Evolutionary conservation across 2,113 vertebrate genomes (phyloP).

Genomic region (Megaptera novaeangliae): DNA sequence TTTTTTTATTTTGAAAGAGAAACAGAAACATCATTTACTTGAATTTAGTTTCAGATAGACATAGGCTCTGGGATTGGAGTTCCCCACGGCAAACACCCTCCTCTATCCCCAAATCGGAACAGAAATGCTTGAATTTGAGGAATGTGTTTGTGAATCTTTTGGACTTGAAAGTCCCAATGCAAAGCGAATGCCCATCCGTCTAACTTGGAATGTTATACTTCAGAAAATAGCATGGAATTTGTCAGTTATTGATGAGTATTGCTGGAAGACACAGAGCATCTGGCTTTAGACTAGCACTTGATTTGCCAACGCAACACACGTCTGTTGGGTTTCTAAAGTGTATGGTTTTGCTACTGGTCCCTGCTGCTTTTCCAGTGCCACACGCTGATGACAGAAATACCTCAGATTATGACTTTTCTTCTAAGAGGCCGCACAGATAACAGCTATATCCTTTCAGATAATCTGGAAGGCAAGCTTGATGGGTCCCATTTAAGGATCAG

Average conservation of each 20-base stretch:
- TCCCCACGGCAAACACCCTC: neutral
- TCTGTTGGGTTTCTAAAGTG: conserved; percentile 31
- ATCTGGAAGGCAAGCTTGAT: neutral
- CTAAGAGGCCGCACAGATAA: neutral
- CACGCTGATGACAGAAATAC: neutral
- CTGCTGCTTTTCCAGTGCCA: neutral
- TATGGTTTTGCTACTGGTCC: conserved; percentile 4
- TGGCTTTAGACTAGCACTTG: conserved; percentile 53
- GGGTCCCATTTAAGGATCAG: neutral
- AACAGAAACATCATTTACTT: conserved; percentile 6
- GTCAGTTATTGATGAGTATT: conserved; percentile 69
- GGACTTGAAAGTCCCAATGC: neutral
- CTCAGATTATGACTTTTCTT: conserved; percentile 25
- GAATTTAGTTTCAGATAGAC: neutral
- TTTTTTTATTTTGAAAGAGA: conserved; percentile 29
- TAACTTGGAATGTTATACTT: conserved; percentile 55
- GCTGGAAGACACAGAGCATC: conserved; percentile 54
- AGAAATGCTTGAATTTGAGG: conserved; percentile 6
- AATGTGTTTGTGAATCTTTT: neutral
- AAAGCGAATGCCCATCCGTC: conserved; percentile 32
- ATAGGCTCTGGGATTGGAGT: neutral
- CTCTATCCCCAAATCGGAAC: neutral
- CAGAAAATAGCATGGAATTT: conserved; percentile 41
- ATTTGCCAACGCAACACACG: conserved; percentile 31
- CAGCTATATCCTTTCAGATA: neutral